Base-by-base conservation (phyloP, 2,797 vertebrate genomes). In the Taenioides sp. region DNA sequence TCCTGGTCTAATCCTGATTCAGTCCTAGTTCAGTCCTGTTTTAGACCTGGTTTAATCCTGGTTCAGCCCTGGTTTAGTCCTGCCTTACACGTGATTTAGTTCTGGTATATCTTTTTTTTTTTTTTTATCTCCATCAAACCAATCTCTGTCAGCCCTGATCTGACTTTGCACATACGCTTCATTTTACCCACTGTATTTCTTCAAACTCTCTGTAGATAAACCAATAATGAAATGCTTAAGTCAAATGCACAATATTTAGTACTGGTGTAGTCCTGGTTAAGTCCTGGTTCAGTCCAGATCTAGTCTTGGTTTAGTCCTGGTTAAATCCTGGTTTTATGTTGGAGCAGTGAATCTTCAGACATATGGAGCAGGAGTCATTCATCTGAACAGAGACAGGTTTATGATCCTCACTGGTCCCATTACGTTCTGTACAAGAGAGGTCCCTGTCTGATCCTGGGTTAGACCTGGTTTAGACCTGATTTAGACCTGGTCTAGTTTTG, bases 361-460 rank as follows among this genome's bases (percentile, higher is more conserved):
- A 47, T 49, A 47, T 40, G 34, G 34, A 63, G 61, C 31, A 40
- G 34, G 28, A 62, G 61, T 40, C 17, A 63, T 37, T 63, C 61
- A n/a, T 40, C 61, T 22, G 61, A 22, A 14, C 61, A 63, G 7
- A 63, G 61, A 40, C 61, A 63, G 61, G 18, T 63, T 63, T 63
- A 63, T 40, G 61, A 40, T 40, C 28, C 61, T 63, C 61, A 10
- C 61, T 23, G 61, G 34, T 63, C 61, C 61, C 61, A 63, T 63
- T 63, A 63, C 4, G 3, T 6, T 40, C 31, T 40, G 31, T 63
- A 40, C 31, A 40, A 37, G 61, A 40, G 61, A 22, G 34, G 34
- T 14, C 61, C 37, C n/a, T n/a, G n/a, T 64, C 22, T 23, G n/a
- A 16, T 27, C 43, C 63, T 7, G 43, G 63, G 49, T 47, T 17